These are phyloP conservation scores for Orestias chungarensis DNA, from an alignment of 2,797 vertebrate species.

Conservation along the genomic window DNA sequence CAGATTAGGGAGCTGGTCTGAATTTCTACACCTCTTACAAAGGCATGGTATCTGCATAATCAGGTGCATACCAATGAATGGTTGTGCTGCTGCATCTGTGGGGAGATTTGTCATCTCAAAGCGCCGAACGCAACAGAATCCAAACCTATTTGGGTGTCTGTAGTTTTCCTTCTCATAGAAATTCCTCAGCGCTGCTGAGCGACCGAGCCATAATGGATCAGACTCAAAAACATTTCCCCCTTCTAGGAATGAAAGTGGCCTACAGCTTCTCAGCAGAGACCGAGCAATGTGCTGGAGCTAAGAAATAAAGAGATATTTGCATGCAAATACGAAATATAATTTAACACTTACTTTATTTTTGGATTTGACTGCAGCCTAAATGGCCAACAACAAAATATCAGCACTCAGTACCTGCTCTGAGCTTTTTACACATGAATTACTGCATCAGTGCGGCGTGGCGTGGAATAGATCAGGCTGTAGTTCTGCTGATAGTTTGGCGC, in stretches of 20 bases:
- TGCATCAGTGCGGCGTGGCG: too few species aligned
- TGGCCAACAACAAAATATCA: neutral
- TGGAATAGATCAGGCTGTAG: too few species aligned
- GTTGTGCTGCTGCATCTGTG: neutral
- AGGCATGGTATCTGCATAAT: slow-evolving; percentile 24
- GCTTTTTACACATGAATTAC: too few species aligned
- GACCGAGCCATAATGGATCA: neutral
- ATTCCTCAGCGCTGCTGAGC: neutral
- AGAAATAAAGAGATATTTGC: too few species aligned
- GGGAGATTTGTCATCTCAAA: slow-evolving; percentile 2
- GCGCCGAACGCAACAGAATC: neutral
- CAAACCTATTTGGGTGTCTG: neutral
- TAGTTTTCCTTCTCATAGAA: neutral
- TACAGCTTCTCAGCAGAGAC: too few species aligned
- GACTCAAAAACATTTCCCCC: neutral
- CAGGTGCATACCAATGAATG: slow-evolving; percentile 28
- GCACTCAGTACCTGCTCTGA: too few species aligned
- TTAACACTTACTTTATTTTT: neutral
- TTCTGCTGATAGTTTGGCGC: too few species aligned
- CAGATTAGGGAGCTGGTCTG: slow-evolving; percentile 61
- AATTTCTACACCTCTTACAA: slow-evolving; percentile 41
- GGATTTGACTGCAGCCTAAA: neutral
- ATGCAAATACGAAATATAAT: neutral
- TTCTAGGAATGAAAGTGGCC: neutral
- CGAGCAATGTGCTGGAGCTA: too few species aligned